A percentile compares a stretch with the other conserved stretches of the same genome.
phyloP scores from a whole-genome alignment of 1,140 invertebrate species.

The Pomacea maculata region DNA sequence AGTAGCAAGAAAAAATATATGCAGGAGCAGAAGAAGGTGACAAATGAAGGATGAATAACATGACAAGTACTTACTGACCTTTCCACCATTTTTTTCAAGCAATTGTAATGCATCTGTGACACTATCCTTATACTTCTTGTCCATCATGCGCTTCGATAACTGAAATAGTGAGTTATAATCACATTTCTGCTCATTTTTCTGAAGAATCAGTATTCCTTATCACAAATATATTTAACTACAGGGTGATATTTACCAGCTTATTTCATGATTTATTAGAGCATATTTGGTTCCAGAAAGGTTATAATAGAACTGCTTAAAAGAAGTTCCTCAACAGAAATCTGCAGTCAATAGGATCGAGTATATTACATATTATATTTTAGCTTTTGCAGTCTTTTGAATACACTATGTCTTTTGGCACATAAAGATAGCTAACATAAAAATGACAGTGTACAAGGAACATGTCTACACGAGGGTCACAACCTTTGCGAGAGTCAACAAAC shows the following conservation, averaged over 20 bases:
- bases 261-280: slow-evolving; percentile 9
- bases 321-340: no score
- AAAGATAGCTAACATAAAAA: not conserved
- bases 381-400: not conserved
- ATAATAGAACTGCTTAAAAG: no score
- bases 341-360: no score
- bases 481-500: not conserved
- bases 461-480: not conserved
- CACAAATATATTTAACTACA: not conserved
- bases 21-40: not conserved
- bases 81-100: slow-evolving; percentile 63
- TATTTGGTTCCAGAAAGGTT: not conserved
- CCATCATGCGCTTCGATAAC: slow-evolving; percentile 62
- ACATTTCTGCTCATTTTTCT: not conserved
- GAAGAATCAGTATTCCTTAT: not conserved
- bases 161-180: slow-evolving; percentile 29
- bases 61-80: slow-evolving; percentile 40
- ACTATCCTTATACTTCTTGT: slow-evolving; percentile 60
- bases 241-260: not conserved
- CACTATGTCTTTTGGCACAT: not conserved
- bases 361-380: slow-evolving; percentile 7
- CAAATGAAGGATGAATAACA: slow-evolving; percentile 1
- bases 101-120: slow-evolving; percentile 58
- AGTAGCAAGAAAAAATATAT: not conserved
- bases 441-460: not conserved